Evolutionary conservation across 35 echinoderm and acorn worm species (phyloP).

Genomic region (Hemicentrotus pulcherrimus): DNA sequence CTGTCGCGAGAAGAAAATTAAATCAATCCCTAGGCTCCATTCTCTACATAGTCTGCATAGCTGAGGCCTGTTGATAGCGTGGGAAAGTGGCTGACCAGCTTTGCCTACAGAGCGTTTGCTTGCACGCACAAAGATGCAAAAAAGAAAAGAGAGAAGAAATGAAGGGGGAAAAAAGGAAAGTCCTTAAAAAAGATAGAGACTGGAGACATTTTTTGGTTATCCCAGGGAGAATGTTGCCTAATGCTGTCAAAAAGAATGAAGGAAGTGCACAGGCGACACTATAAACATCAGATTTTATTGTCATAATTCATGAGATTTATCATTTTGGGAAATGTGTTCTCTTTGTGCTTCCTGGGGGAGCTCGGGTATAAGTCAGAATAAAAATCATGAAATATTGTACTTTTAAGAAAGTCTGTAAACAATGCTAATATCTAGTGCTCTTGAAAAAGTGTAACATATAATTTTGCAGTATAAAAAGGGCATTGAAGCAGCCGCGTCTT

Average conservation of each 20-base stretch:
- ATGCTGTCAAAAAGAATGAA: not conserved
- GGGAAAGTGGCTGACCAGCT: constrained; percentile 37
- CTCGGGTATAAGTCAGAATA: not conserved
- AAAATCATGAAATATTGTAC: no score
- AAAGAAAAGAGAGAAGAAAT: not conserved
- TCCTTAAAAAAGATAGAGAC: not conserved
- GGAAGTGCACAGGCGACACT: not conserved
- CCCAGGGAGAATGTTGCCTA: not conserved
- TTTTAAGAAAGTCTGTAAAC: no score
- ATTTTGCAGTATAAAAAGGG: no score
- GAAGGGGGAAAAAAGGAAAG: not conserved
- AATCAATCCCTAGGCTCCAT: constrained; percentile 46
- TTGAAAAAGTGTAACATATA: no score
- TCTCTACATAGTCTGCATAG: constrained; percentile 48
- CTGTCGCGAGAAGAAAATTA: constrained; percentile 45
- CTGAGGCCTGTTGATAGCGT: constrained; percentile 29
- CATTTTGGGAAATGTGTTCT: not conserved
- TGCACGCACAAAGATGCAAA: not conserved
- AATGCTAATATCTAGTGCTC: no score
- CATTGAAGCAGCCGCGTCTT: no score
- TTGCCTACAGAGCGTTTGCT: not conserved
- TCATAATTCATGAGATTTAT: constrained; percentile 14
- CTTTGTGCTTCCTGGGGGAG: constrained; percentile 7
- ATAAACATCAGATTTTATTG: constrained; percentile 14
- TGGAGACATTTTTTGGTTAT: not conserved